Percentiles rank a stretch among this genome's conserved stretches.
Evolutionary conservation across 2,113 vertebrate genomes (phyloP).

Genomic region (Pedionomus torquatus): DNA sequence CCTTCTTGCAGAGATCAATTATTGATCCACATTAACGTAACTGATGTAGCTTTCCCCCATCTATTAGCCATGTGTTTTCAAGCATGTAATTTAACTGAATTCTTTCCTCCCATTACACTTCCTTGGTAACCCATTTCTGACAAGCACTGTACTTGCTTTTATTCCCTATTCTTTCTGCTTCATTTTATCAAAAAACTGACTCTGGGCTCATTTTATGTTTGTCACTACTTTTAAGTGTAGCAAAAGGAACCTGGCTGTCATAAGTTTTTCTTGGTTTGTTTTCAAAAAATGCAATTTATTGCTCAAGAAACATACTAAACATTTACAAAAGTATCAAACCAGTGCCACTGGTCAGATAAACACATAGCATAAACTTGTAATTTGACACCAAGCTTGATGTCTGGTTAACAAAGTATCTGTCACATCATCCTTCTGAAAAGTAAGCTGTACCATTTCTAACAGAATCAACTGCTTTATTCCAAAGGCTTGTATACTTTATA

Average conservation of each 20-base stretch:
- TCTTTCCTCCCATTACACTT: not conserved
- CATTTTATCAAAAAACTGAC: not conserved
- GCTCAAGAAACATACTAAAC: not conserved
- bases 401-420: not conserved
- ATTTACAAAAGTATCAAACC: not conserved
- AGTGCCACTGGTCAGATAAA: not conserved
- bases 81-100: slow-evolving; percentile 32
- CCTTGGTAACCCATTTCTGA: not conserved
- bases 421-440: not conserved
- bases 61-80: slow-evolving; percentile 38
- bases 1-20: slow-evolving; percentile 5
- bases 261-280: not conserved
- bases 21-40: slow-evolving; percentile 25
- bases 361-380: not conserved
- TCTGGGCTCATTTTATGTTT: not conserved
- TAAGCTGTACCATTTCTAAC: not conserved
- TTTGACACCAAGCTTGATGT: not conserved
- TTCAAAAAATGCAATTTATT: not conserved
- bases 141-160: not conserved
- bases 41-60: not conserved
- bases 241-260: not conserved
- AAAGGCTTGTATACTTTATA: not conserved
- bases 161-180: not conserved
- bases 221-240: not conserved
- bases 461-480: not conserved